Conservation (phyloP, 2,113 vertebrate genomes). For the Cardinalis cardinalis region DNA sequence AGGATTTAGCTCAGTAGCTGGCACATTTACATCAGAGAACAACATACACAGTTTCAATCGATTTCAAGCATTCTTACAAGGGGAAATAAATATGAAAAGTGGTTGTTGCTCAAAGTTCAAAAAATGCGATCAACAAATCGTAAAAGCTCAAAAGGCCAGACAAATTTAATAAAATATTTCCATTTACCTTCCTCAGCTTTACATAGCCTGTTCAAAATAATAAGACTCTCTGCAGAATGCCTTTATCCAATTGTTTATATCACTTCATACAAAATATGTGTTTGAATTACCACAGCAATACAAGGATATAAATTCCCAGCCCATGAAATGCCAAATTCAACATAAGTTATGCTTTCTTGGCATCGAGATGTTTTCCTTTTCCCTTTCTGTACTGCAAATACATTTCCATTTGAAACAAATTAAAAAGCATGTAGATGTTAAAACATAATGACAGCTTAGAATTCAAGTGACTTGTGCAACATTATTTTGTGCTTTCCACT, state of each 20-base stretch:
- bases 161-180: constrained; percentile 58
- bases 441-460: constrained; percentile 50
- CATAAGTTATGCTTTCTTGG: constrained; percentile 31
- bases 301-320: constrained; percentile 35
- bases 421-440: constrained; percentile 50
- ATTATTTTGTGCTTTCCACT: constrained; percentile 68
- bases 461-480: constrained; percentile 71
- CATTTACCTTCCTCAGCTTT: constrained; percentile 48
- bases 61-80: constrained; percentile 23
- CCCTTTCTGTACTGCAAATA: not conserved
- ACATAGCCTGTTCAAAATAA: constrained; percentile 43
- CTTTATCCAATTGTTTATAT: constrained; percentile 41
- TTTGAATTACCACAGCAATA: constrained; percentile 48
- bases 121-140: constrained; percentile 23
- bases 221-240: constrained; percentile 10
- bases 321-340: constrained; percentile 7
- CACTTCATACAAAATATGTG: constrained; percentile 48
- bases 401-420: constrained; percentile 42
- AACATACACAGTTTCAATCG: constrained; percentile 1
- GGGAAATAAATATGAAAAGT: constrained; percentile 39
- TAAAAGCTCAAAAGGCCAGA: constrained; percentile 56
- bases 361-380: not conserved
- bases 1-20: constrained; percentile 56
- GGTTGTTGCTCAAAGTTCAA: constrained; percentile 12
- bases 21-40: constrained; percentile 32